phyloP scores from a whole-genome alignment of 2,113 vertebrate genomes.

The Coreoperca whiteheadi region DNA sequence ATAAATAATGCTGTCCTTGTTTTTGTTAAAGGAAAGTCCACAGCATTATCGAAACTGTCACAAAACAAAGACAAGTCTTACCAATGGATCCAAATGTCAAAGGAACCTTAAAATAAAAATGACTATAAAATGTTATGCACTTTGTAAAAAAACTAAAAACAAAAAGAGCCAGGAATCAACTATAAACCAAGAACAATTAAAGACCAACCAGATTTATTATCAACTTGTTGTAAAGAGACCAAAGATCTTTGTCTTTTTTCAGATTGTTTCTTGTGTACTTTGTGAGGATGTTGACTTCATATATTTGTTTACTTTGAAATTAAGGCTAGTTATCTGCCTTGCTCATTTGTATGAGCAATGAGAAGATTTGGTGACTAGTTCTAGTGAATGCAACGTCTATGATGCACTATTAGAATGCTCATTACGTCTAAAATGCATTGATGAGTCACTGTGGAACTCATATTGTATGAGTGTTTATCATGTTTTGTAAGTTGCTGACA shows the following conservation, averaged over 20 bases:
- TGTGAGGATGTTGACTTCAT: background rate
- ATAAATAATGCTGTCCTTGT: background rate
- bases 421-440: background rate
- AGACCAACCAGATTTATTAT: background rate
- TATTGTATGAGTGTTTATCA: background rate
- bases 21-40: background rate
- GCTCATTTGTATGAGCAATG: background rate
- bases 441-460: background rate
- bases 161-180: too few relatives aligned
- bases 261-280: background rate
- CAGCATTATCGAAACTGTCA: background rate
- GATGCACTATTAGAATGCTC: slow-evolving; percentile 3
- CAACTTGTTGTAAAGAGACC: slow-evolving; percentile 3
- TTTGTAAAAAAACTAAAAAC: background rate
- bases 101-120: too few relatives aligned
- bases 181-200: background rate
- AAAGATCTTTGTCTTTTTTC: slow-evolving; percentile 4
- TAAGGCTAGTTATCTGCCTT: background rate
- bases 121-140: background rate
- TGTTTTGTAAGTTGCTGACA: slow-evolving; percentile 5
- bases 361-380: slow-evolving; percentile 15
- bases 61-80: background rate
- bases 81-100: background rate
- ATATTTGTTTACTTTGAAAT: slow-evolving; percentile 15
- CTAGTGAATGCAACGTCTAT: slow-evolving; percentile 1